Conservation (phyloP, 2,113 vertebrate genomes). For the Candoia aspera region DNA sequence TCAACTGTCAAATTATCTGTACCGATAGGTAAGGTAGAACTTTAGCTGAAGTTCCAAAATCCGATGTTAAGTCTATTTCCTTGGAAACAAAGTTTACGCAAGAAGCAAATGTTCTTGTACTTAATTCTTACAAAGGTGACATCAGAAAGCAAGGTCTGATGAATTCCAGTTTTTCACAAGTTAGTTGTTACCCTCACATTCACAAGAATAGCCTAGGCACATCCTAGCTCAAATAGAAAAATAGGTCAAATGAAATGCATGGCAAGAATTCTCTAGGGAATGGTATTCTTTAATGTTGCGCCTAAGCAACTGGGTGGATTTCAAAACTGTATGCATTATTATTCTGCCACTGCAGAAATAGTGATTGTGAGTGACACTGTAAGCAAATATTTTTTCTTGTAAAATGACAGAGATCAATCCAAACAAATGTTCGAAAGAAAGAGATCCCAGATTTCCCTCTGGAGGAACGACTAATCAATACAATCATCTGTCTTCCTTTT, state of each 20-base stretch:
- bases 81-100: slow-evolving; percentile 1
- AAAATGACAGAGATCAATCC: slow-evolving; percentile 41
- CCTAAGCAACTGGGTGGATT: slow-evolving; percentile 8
- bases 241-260: slow-evolving; percentile 53
- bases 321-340: slow-evolving; percentile 37
- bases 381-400: slow-evolving; percentile 53
- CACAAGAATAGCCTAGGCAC: slow-evolving; percentile 13
- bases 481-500: neutral
- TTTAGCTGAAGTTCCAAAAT: neutral
- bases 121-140: slow-evolving; percentile 48
- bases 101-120: slow-evolving; percentile 23
- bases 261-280: slow-evolving; percentile 35
- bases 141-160: slow-evolving; percentile 38
- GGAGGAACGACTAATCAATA: neutral
- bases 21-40: neutral
- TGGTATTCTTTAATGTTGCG: slow-evolving; percentile 42
- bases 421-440: slow-evolving; percentile 20
- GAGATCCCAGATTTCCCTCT: neutral
- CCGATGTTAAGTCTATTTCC: neutral
- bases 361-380: slow-evolving; percentile 20
- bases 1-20: neutral
- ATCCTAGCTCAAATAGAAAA: slow-evolving; percentile 45
- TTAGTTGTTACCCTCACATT: slow-evolving; percentile 23
- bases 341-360: slow-evolving; percentile 43
- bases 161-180: slow-evolving; percentile 3